Evolutionary conservation across 2,113 vertebrate species (phyloP).

Genomic region (Odontesthes bonariensis): DNA sequence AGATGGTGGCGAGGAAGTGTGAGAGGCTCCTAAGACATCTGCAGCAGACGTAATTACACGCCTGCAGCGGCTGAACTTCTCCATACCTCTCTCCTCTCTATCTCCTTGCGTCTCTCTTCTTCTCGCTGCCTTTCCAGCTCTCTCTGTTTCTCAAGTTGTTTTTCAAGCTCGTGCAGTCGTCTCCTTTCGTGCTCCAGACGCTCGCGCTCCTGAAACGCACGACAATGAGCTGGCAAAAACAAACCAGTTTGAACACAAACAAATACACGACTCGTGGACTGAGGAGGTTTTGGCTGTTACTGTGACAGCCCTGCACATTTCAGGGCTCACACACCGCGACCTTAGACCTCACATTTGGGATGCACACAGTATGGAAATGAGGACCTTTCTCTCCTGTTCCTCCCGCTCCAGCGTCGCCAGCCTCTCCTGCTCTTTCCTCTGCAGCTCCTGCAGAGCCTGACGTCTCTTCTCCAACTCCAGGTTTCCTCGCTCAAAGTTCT

Average conservation of each 20-base stretch:
- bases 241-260: not conserved
- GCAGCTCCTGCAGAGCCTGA: constrained; percentile 94
- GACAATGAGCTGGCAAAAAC: too few species aligned
- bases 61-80: constrained; percentile 15
- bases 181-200: constrained; percentile 94
- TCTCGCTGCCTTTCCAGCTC: constrained; percentile 91
- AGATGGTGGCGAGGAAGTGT: not conserved
- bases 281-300: not conserved
- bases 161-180: constrained; percentile 92
- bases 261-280: not conserved
- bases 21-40: not conserved
- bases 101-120: constrained; percentile 84
- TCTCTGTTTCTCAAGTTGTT: constrained; percentile 92
- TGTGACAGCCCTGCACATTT: not conserved
- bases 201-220: constrained; percentile 85
- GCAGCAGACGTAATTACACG: constrained; percentile 25
- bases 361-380: not conserved
- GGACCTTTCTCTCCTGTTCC: constrained; percentile 90
- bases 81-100: constrained; percentile 82
- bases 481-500: constrained; percentile 97
- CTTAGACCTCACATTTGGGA: not conserved
- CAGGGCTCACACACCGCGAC: not conserved
- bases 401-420: constrained; percentile 92
- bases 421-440: constrained; percentile 96
- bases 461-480: constrained; percentile 96